A percentile compares a stretch with the other conserved stretches of the same genome.
These are phyloP conservation scores for Branchipolynoe longqiensis DNA, from an alignment of 2,888 invertebrate genomes.

Conservation along the genomic window DNA sequence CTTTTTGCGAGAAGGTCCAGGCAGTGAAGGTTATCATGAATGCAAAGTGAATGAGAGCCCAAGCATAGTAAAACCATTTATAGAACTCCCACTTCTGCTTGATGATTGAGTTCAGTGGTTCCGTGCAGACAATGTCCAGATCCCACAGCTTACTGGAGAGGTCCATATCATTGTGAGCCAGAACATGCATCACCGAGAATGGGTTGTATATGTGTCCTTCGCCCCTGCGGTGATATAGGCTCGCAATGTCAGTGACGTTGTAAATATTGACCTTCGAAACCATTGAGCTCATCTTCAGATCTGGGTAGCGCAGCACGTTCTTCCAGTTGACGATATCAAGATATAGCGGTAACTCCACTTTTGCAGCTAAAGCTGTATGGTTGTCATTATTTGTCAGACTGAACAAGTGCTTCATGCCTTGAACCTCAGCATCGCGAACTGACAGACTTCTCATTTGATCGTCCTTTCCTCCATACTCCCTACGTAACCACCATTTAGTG, in stretches of 20 bases:
- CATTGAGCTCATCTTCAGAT: not conserved
- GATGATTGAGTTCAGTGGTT: slow-evolving; percentile 4
- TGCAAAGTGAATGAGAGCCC: not conserved
- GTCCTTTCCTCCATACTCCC: not conserved
- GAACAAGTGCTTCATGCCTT: not conserved
- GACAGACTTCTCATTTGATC: not conserved
- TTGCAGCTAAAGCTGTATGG: not conserved
- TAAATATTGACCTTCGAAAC: slow-evolving; percentile 5
- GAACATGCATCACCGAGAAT: slow-evolving; percentile 12
- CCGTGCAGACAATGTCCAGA: not conserved
- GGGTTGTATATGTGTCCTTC: not conserved
- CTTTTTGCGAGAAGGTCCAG: not conserved
- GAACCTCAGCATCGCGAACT: not conserved
- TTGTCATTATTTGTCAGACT: not conserved
- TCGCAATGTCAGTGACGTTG: slow-evolving; percentile 7
- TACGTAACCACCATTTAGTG: not conserved
- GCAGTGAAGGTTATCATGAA: not conserved
- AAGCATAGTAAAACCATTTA: not conserved
- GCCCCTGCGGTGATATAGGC: not conserved
- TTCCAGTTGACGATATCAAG: slow-evolving; percentile 1
- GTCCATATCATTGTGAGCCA: slow-evolving; percentile 15
- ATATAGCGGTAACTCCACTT: slow-evolving; percentile 15
- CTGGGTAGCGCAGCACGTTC: slow-evolving; percentile 16
- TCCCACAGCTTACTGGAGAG: not conserved
- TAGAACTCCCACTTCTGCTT: not conserved